phyloP scores from a whole-genome alignment of 2,113 vertebrate species.

The Theropithecus gelada region DNA sequence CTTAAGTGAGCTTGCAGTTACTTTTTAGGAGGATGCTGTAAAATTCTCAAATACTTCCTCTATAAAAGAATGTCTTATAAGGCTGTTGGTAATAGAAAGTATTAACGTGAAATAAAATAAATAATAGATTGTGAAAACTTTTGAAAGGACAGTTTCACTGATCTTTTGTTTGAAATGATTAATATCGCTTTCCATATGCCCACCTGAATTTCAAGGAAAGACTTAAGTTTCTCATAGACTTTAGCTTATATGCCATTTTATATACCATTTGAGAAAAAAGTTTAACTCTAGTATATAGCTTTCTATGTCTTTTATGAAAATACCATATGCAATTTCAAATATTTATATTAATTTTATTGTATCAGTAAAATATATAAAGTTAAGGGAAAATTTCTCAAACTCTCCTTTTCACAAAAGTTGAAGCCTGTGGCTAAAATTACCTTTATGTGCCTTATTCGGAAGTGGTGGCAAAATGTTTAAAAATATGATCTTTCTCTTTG shows the following conservation, averaged over 20 bases:
- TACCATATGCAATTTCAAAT: neutral
- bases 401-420: neutral
- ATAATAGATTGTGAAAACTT: neutral
- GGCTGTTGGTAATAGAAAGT: neutral
- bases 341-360: neutral
- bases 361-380: constrained; percentile 24
- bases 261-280: neutral
- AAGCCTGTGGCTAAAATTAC: neutral
- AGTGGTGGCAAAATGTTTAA: constrained; percentile 16
- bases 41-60: neutral
- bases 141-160: neutral
- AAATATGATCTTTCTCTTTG: constrained; percentile 49
- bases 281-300: neutral
- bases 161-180: neutral
- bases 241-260: neutral
- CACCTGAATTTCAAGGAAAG: neutral
- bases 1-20: neutral
- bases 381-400: constrained; percentile 23
- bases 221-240: neutral
- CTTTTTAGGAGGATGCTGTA: neutral
- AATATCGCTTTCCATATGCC: neutral
- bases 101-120: constrained; percentile 14
- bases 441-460: neutral
- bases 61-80: neutral
- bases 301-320: neutral